Base-by-base conservation (phyloP, 2,113 vertebrate species). In the Ardeotis arabs region DNA sequence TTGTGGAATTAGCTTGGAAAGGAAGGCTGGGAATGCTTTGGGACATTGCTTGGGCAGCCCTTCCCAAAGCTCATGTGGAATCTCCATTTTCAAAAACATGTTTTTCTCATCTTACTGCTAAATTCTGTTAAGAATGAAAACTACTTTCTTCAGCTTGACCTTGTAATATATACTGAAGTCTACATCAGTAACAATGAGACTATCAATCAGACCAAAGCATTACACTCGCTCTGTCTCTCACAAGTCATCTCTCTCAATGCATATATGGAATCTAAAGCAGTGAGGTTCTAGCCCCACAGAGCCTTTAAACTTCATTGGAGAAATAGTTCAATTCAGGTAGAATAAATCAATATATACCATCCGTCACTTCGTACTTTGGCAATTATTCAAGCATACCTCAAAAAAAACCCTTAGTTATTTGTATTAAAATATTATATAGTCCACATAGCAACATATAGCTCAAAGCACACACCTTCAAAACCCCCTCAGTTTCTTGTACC, bases 221-320 rank as follows among this genome's bases (percentile, higher is more conserved):
- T 35, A 69, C 2, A 2, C 14, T 9, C 9, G 2, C 29, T 22
- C 49, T 29, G 14, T 44, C 31, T 47, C 16, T 44, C 41, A 37
- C 0, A 0, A 49, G 14, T 17, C 3, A 18, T 21, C 35, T 67
- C 23, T 79, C 56, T 23, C 2, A 1, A 5, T 12, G 20, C 49
- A 41, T 6, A 50, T 8, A 12, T 2, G 2, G 17, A 33, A 56
- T 28, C 84, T 49, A 41, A 41, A 70, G 0, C 35, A 62, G n/a
- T 19, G 73, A 72, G 29, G 39, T 21, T 52, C 31, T 24, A 78
- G 20, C 6, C 9, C 20, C 67, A 87, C 4, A 41, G 24, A 86
- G 21, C 27, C 28, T 70, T 41, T 62, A 15, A 25, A 55, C 23
- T 20, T 76, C 39, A 53, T 0, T 85, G 59, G 19, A 92, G 39